phyloP scores from a whole-genome alignment of 2,888 invertebrate genomes.

The Lithophane leautieri region DNA sequence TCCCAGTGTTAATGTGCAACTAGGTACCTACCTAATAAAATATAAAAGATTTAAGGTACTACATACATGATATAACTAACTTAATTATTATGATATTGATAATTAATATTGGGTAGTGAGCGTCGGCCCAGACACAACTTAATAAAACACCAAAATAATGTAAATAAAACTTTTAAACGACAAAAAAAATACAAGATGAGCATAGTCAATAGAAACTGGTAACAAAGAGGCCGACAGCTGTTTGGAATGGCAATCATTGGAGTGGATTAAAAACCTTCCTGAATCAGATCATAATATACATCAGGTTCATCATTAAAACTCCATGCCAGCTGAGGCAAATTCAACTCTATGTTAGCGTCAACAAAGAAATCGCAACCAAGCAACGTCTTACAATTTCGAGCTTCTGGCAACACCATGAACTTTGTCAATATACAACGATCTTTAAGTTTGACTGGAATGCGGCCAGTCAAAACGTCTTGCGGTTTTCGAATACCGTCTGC shows the following conservation, averaged over 20 bases:
- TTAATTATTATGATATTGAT: background rate
- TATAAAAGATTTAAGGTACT: no score
- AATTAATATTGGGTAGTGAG: background rate
- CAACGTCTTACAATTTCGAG: constrained; percentile 30
- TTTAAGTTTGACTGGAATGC: constrained; percentile 44
- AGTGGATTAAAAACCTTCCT: constrained; percentile 11
- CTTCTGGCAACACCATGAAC: constrained; percentile 47
- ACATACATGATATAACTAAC: background rate
- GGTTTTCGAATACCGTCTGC: constrained; percentile 47
- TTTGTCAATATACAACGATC: constrained; percentile 51
- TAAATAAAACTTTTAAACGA: background rate
- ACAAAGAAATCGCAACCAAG: constrained; percentile 45
- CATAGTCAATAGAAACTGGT: background rate
- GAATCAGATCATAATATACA: constrained; percentile 37
- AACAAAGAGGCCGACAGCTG: background rate
- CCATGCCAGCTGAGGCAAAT: constrained; percentile 63
- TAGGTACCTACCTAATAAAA: no score
- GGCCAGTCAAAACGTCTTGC: constrained; percentile 43
- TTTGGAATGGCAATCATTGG: background rate
- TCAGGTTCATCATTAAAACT: constrained; percentile 42
- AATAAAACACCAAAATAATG: constrained; percentile 4
- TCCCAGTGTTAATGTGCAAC: no score
- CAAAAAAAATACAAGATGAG: background rate
- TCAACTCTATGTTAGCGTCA: constrained; percentile 63
- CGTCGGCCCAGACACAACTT: background rate